Base-by-base conservation (phyloP, 2,113 vertebrate species). In the Eubucco bourcierii region DNA sequence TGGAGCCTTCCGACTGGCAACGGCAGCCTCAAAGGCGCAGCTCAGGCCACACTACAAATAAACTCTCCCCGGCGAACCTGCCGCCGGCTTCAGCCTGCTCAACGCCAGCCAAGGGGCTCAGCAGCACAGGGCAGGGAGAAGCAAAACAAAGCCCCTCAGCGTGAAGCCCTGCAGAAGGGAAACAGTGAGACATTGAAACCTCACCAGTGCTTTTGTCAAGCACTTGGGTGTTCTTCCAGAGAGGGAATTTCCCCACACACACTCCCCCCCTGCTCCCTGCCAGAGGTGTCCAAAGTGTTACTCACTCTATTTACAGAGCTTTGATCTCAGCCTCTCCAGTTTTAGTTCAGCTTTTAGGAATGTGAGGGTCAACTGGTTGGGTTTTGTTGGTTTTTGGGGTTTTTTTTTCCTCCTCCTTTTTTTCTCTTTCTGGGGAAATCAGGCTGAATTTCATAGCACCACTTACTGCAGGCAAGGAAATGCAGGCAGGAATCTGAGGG, bases 301-400 rank as follows among this genome's bases (percentile, higher is more conserved):
- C 96, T 98, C 98, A 98, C 93, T 96, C 96, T 98, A 97, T 98
- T 98, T 98, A 98, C 97, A 98, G 96, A 98, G 97, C 98, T 98
- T 98, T 98, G 98, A 98, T 97, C 97, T 98, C 34, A 85, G 94
- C 78, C 96, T 98, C 97, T 96, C 96, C 97, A 95, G 94, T 97
- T 97, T 98, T 97, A 98, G 97, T 97, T 98, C 97, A 98, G 96
- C 96, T 92, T 95, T 68, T 85, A 97, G 97, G 98, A 98, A 98
- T 98, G 97, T 33, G 64, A 94, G 55, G 97, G 98, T 98, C 97
- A 98, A 97, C 89, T 95, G 92, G 93, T 95, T 12, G 50, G 23
- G 41, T 41, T 13, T 41, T 41, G 37, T 39, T 39, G 37, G 37
- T 9, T 39, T 39, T 19, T 19, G 44, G 14, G 46, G 19, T 47